Evolutionary conservation across 2,113 vertebrate genomes (phyloP).

Genomic region (Semnornis frantzii): DNA sequence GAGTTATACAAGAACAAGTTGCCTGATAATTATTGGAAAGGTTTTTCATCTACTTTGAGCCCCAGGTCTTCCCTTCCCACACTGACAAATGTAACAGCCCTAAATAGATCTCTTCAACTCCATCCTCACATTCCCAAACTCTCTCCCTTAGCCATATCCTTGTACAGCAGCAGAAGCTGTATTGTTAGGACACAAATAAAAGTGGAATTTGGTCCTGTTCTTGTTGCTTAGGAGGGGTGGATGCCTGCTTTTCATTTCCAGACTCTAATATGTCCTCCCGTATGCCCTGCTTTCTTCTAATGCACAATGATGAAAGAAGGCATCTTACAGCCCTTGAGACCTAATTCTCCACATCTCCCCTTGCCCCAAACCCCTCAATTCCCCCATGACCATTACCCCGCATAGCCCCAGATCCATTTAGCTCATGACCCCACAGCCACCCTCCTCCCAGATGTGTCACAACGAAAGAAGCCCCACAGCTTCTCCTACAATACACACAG

Average conservation of each 20-base stretch:
- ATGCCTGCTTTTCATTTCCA: neutral
- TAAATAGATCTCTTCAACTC: neutral
- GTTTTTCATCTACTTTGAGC: neutral
- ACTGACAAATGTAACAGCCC: neutral
- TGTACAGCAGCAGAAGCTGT: neutral
- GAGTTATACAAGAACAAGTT: neutral
- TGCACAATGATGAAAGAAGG: neutral
- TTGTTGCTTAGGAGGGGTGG: fast-evolving
- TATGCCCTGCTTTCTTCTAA: neutral
- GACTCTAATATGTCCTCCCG: neutral
- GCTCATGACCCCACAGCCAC: neutral
- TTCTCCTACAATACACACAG: neutral
- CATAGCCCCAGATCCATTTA: no score
- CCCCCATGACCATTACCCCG: neutral
- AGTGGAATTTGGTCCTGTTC: neutral
- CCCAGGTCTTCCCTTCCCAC: neutral
- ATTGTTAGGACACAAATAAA: neutral
- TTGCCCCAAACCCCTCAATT: neutral
- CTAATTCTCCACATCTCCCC: no score
- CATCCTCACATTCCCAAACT: neutral
- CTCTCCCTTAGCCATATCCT: neutral
- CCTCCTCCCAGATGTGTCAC: neutral
- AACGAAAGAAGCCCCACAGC: fast-evolving
- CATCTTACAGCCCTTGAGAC: no score
- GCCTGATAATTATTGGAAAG: neutral